Evolutionary conservation across 1,140 invertebrate species (phyloP).

Genomic region (silkworm (Bombyx mori)): DNA sequence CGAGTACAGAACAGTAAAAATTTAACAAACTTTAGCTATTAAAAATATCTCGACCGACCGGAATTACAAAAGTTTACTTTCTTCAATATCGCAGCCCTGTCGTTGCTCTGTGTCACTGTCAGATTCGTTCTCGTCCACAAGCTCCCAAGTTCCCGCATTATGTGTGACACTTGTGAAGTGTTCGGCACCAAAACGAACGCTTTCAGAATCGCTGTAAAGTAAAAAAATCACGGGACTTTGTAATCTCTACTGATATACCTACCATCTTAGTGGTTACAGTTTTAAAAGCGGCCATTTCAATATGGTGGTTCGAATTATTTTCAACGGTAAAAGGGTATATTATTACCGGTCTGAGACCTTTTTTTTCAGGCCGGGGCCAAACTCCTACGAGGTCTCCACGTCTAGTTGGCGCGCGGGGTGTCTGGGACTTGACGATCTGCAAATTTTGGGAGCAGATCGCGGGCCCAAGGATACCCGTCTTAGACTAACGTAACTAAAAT

Average conservation of each 20-base stretch:
- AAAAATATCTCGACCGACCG: slow-evolving; percentile 10
- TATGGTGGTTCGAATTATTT: too few species aligned
- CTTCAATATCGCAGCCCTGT: slow-evolving; percentile 15
- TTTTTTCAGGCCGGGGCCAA: too few species aligned
- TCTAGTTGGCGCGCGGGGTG: too few species aligned
- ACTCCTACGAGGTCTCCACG: too few species aligned
- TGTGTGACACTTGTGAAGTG: slow-evolving; percentile 11
- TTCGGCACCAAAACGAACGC: slow-evolving; percentile 13
- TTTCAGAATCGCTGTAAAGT: slow-evolving; percentile 32
- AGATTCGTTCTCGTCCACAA: slow-evolving; percentile 22
- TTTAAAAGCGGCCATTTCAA: too few species aligned
- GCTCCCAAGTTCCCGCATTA: slow-evolving; percentile 18
- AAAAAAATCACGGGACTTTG: too few species aligned
- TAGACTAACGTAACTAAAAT: not conserved
- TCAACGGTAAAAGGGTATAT: too few species aligned
- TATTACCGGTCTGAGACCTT: too few species aligned
- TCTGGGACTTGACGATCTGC: not conserved
- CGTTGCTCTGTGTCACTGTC: slow-evolving; percentile 14
- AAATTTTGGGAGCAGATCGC: not conserved
- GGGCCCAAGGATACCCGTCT: not conserved
- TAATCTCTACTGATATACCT: too few species aligned
- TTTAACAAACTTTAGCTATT: too few species aligned
- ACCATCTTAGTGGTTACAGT: too few species aligned
- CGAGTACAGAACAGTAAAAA: not conserved
- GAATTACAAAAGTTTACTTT: slow-evolving; percentile 15